Evolutionary conservation across 2,888 invertebrate species (phyloP), one percentile per base, ranked within the genome.

Genomic region (Acholoe squamosa): DNA sequence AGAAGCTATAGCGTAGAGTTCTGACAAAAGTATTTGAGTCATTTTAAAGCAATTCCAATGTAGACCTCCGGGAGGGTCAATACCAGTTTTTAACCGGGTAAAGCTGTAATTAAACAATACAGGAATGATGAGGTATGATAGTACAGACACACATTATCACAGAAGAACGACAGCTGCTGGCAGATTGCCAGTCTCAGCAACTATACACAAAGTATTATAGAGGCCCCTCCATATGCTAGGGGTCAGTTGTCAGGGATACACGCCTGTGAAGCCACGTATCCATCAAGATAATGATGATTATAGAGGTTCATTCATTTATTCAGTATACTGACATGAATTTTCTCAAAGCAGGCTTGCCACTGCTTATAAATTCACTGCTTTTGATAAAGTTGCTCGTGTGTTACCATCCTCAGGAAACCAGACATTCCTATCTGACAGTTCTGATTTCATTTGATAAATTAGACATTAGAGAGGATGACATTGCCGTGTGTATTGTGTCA

Each of bases 121-220:
- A 28, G 28, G 31, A 25, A 34, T 76, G 43, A 34, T 80, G 80
- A 80, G 80, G 80, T 80, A 80, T 80, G 34, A 25, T 43, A 43
- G 80, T n/a, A 80, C 80, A 80, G 33, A 80, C 80, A 80, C 80
- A 34, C 43, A 0, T n/a, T 80, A 80, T 80, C 80, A 80, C 80
- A 80, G 80, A 22, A 34, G 43, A 33, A 80, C 34, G 80, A 43
- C 28, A 14, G 14, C 71, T 71, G 19, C 80, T 43, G 33, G 33
- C 16, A 14, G 14, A 19, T n/a, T 0, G 80, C 25, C 25, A 16
- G 14, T 25, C 12, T 43, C 80, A 80, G 80, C 33, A 14, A 1
- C 80, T 33, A 34, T 34, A 43, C 16, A 80, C n/a, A 33, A 3
- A 22, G 19, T 34, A n/a, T 76, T 28, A 1, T 76, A 31, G 16